phyloP scores from a whole-genome alignment of 2,888 invertebrate species.

The Melipona beecheii region DNA sequence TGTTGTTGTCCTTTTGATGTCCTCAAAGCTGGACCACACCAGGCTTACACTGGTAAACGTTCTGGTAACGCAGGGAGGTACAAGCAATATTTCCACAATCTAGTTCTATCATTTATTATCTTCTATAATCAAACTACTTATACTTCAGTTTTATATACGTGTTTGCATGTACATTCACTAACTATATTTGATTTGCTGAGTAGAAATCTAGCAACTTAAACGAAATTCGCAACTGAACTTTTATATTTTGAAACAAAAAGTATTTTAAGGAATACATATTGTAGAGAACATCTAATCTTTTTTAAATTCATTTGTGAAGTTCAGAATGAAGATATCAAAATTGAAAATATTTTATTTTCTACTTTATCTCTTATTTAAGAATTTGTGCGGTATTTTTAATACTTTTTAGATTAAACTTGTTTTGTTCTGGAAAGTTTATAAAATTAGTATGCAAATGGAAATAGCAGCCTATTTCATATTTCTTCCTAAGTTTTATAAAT shows the following conservation, averaged over 20 bases:
- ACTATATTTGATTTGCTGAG: neutral
- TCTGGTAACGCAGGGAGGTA: constrained; percentile 69
- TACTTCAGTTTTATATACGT: neutral
- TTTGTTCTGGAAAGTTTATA: too few species aligned
- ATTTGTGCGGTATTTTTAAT: too few species aligned
- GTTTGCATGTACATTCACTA: neutral
- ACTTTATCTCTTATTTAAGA: too few species aligned
- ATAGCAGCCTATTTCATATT: too few species aligned
- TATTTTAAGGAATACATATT: neutral
- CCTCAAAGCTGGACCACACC: constrained; percentile 71
- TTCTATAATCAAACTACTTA: neutral
- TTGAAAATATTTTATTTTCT: neutral
- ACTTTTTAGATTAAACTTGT: too few species aligned
- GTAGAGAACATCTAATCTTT: neutral
- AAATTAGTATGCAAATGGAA: too few species aligned
- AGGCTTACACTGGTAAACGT: constrained; percentile 67
- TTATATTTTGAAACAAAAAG: too few species aligned
- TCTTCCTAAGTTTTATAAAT: neutral
- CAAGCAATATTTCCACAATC: constrained; percentile 60
- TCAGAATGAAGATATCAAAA: neutral
- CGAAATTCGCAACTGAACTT: too few species aligned
- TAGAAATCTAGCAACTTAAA: too few species aligned
- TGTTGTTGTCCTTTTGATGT: constrained; percentile 79
- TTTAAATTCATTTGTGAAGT: neutral
- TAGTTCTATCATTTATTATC: constrained; percentile 10